Conservation (phyloP, 2,797 vertebrate species). For the Takifugu ocellatus region DNA sequence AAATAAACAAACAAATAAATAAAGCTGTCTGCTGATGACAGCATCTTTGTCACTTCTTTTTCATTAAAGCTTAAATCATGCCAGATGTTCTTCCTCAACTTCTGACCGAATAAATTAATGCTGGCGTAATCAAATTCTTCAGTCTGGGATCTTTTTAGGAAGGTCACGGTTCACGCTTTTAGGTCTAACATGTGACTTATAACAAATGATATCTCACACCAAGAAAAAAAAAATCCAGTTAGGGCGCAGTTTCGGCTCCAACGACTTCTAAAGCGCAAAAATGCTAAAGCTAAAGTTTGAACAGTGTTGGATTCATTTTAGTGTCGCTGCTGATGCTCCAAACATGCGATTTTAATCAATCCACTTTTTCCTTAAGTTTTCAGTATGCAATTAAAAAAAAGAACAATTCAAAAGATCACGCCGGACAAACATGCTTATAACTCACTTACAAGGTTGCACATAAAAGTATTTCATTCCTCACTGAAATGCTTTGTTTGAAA, state of each 20-base stretch:
- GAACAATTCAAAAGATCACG: background rate
- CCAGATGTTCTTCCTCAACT: constrained; percentile 6
- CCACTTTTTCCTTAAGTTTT: no score
- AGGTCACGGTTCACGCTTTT: constrained; percentile 19
- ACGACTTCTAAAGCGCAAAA: constrained; percentile 9
- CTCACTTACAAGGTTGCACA: background rate
- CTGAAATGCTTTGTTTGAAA: constrained; percentile 10
- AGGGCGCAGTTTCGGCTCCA: background rate
- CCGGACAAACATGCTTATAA: background rate
- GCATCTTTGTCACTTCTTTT: constrained; percentile 18
- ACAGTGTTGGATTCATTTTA: no score
- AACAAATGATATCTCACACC: constrained; percentile 22
- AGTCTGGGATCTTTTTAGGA: constrained; percentile 6
- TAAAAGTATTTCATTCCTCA: constrained; percentile 15
- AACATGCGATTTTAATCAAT: no score
- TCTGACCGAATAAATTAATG: background rate
- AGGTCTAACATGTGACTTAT: constrained; percentile 10
- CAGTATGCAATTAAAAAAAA: no score
- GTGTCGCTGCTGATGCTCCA: no score
- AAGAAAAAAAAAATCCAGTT: constrained; percentile 13
- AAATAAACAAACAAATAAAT: background rate
- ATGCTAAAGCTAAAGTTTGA: background rate
- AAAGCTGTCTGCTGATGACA: constrained; percentile 31
- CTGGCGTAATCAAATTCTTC: constrained; percentile 14
- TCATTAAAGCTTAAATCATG: constrained; percentile 12